Evolutionary conservation across 2,797 vertebrate genomes (phyloP).

Genomic region (Chlorospingus semifuscus): DNA sequence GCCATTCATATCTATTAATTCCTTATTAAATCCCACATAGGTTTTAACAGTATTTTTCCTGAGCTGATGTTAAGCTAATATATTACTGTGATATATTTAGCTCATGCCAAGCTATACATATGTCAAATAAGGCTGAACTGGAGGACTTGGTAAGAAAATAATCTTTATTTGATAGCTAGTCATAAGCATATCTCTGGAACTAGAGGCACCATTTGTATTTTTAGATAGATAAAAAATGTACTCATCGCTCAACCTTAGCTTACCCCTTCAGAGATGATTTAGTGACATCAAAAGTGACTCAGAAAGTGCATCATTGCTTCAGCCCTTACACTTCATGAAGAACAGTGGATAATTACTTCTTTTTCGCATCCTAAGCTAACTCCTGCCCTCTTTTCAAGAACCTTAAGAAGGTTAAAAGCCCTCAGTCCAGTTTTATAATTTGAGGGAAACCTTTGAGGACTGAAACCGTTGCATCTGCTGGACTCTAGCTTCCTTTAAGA

Average conservation of each 20-base stretch:
- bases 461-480: not conserved
- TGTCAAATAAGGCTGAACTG: not conserved
- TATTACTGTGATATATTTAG: not conserved
- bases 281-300: not conserved
- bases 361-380: not conserved
- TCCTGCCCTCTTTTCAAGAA: not conserved
- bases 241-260: not conserved
- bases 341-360: not conserved
- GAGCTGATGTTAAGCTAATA: not conserved
- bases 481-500: not conserved
- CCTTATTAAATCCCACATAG: not conserved
- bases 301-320: not conserved
- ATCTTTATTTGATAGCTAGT: slow-evolving; percentile 6
- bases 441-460: not conserved
- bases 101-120: not conserved
- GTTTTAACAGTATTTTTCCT: slow-evolving; percentile 5
- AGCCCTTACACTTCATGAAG: not conserved
- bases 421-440: not conserved
- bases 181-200: not conserved
- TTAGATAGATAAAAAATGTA: not conserved
- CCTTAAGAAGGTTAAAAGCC: not conserved
- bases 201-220: not conserved
- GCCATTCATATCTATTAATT: slow-evolving; percentile 10
- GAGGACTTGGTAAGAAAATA: not conserved
- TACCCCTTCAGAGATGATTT: not conserved